phyloP scores from a whole-genome alignment of 2,797 vertebrate genomes.

The Spinibarbus caldwelli region DNA sequence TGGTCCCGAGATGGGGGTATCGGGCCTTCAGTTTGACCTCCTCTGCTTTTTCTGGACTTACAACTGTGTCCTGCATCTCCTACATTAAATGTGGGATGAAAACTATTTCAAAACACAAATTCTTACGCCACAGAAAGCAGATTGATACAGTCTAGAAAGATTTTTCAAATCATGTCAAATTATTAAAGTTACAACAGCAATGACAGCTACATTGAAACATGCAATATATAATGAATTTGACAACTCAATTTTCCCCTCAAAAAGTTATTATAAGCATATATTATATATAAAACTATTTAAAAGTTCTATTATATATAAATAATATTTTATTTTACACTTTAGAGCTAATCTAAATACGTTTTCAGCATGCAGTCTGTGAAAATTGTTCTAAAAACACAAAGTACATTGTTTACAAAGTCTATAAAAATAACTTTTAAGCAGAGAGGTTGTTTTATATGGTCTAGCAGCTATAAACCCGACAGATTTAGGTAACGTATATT shows the following conservation, averaged over 20 bases:
- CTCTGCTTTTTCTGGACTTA: constrained; percentile 95
- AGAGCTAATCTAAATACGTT: background rate
- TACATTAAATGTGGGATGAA: constrained; percentile 64
- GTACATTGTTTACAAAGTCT: background rate
- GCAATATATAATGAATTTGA: background rate
- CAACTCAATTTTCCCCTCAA: too few relatives aligned
- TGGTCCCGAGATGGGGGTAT: constrained; percentile 91
- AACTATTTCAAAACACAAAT: background rate
- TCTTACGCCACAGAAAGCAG: too few relatives aligned
- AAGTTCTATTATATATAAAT: background rate
- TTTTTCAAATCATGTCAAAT: background rate
- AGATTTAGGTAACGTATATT: too few relatives aligned
- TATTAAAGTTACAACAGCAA: background rate
- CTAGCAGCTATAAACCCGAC: background rate
- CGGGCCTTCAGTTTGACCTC: constrained; percentile 96
- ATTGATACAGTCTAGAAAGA: too few relatives aligned
- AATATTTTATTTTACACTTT: background rate
- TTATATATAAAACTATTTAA: background rate
- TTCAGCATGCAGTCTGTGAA: background rate
- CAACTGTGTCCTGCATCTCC: constrained; percentile 97
- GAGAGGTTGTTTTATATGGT: background rate
- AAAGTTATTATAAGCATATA: background rate
- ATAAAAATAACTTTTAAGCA: background rate
- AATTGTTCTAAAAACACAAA: background rate
- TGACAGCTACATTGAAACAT: background rate